Evolutionary conservation across 2,888 invertebrate genomes (phyloP), one percentile per base, ranked within the genome.

Genomic region (Eristalinus aeneus): DNA sequence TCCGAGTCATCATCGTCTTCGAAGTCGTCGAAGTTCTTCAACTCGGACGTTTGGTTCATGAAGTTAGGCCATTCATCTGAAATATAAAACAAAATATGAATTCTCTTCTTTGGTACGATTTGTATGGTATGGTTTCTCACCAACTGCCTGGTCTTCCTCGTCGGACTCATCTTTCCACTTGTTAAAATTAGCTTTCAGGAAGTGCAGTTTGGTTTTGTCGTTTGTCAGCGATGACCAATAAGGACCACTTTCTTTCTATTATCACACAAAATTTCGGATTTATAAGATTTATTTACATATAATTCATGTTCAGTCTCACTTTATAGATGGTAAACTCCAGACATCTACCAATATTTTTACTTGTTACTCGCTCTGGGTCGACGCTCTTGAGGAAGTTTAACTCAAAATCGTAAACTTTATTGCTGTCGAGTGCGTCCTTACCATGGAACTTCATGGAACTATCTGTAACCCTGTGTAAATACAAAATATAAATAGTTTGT

Each of bases 101-200:
- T 23, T 11, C 2, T 23, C 12, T 23, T 5, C 11, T 1, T 23
- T 10, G 11, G n/a, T 8, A 2, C 0, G 22, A 11, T 56, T 0
- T 23, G 5, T 56, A 11, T 27, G n/a, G n/a, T 12, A 3, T 16
- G 0, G 8, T 36, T 39, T 36, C 63, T 75, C 58, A 75, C 80
- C 61, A 64, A 11, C 75, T 32, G 82, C 65, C 31, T 36, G 72
- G 2, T 97, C 98, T 89, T 96, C 96, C 10, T 96, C 97, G 73
- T 97, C 97, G 86, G 98, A 98, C 93, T 99, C 99, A 93, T 99
- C 99, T 93, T 95, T 96, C 99, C 98, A 99, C 93, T 98, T 98
- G 92, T 97, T 97, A 92, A 99, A 99, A 92, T 99, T 99, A 90
- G 98, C 96, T 94, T 98, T 99, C 89, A 99, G 94, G 96, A 98